Evolutionary conservation across 23 tunicate genomes (phyloP), one percentile per base, ranked within the genome.

Genomic region (Trididemnum miniatum): DNA sequence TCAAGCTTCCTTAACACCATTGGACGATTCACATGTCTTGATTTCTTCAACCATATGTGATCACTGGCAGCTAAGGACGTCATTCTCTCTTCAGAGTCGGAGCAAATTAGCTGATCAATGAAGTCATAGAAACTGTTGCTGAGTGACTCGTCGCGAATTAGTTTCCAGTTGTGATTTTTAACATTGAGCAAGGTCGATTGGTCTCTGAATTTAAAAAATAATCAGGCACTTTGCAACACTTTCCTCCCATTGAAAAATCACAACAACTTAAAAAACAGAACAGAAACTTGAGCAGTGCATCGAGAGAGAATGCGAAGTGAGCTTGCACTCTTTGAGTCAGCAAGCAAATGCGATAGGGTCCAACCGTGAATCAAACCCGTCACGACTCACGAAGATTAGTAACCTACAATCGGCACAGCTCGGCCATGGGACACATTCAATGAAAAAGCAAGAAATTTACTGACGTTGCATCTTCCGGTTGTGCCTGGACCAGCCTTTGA

Each of bases 61-160:
- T 31, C 27, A 20, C 34, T 20, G 1, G 88, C 88, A 51, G 71
- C 81, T 0, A 37, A 30, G 5, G 95, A 73, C 29, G 85, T 39
- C 85, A 89, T 69, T 69, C 95, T 65, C 20, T 66, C 72, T 22
- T 35, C n/a, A 35, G 64, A 80, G 0, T 80, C 71, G 60, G 40
- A 26, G 32, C 39, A 79, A 26, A 89, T 35, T 33, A 89, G 80
- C 34, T 71, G 34, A 0, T 51, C 23, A 9, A 89, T 59, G 38
- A 89, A 89, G 27, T 84, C 79, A 64, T 44, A 7, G 15, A 44
- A 44, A 7, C 15, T 15, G 54, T 44, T 44, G 54, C 54, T 44
- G 12, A 44, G 54, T 15, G 15, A 44, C 54, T 7, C 67, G 0
- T 82, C 57, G 22, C 25, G 67, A n/a, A 26, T 25, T 62, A 12